A percentile compares a stretch with the other conserved stretches of the same genome.
Evolutionary conservation across 2,888 invertebrate species (phyloP).

Genomic region (Limnephilus marmoratus): DNA sequence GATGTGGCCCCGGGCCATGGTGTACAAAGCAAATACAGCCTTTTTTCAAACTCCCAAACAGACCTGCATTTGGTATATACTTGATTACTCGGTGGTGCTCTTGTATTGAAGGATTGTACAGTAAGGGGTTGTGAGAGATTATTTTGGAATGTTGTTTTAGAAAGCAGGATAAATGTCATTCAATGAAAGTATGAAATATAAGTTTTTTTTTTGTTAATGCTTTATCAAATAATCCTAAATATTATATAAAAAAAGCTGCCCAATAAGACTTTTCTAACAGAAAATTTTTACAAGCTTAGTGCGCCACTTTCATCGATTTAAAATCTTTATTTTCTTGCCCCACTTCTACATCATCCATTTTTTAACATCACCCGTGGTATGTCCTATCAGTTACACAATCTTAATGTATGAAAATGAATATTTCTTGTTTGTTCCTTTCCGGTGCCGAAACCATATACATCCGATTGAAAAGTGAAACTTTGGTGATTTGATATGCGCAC

Average conservation of each 20-base stretch:
- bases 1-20: constrained; percentile 56
- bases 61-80: constrained; percentile 2
- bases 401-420: too few species aligned
- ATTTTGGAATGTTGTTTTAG: neutral
- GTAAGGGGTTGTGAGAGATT: neutral
- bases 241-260: neutral
- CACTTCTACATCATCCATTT: too few species aligned
- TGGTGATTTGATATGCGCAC: too few species aligned
- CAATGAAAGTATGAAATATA: neutral
- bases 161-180: neutral
- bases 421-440: too few species aligned
- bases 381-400: too few species aligned
- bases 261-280: too few species aligned
- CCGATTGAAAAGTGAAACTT: too few species aligned
- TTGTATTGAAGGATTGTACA: neutral
- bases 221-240: neutral
- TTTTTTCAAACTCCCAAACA: constrained; percentile 17
- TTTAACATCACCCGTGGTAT: too few species aligned
- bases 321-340: too few species aligned
- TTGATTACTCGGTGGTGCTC: neutral
- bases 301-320: too few species aligned
- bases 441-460: too few species aligned
- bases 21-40: constrained; percentile 59
- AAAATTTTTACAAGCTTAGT: too few species aligned
- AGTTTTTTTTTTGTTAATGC: neutral